Conservation (phyloP, 1,140 invertebrate species). For the Aporrectodea caliginosa region DNA sequence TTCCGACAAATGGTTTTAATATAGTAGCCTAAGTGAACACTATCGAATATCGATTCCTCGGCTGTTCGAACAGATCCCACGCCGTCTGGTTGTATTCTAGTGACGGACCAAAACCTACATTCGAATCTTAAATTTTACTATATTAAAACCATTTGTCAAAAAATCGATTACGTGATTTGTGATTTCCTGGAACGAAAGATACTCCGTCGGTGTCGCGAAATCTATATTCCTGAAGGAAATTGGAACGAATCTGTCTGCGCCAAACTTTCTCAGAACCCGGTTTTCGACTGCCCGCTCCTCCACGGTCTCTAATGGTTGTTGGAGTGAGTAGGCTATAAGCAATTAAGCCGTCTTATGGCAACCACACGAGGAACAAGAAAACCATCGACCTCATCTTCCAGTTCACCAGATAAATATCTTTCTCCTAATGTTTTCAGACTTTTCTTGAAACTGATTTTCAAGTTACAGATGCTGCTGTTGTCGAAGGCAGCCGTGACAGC, state of each 20-base stretch:
- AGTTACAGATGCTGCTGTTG: neutral
- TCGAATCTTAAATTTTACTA: too few species aligned
- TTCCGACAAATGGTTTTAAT: too few species aligned
- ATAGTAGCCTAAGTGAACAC: too few species aligned
- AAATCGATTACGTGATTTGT: neutral
- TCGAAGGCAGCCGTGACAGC: neutral
- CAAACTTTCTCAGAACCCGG: neutral
- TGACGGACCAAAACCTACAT: too few species aligned
- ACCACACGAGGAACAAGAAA: neutral
- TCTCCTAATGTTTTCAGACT: neutral
- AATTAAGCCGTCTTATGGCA: neutral
- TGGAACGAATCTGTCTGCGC: neutral
- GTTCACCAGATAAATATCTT: neutral
- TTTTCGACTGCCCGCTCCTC: neutral
- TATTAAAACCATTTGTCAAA: constrained; percentile 23
- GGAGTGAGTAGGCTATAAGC: neutral
- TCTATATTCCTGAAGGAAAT: neutral
- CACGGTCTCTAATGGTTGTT: neutral
- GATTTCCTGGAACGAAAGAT: neutral
- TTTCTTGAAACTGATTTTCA: neutral
- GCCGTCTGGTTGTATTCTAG: too few species aligned
- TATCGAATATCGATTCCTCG: too few species aligned
- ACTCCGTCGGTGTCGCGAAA: neutral
- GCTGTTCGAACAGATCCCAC: too few species aligned
- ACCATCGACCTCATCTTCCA: neutral